Conservation (phyloP, 1,140 invertebrate species). For the Pararge aegeria region DNA sequence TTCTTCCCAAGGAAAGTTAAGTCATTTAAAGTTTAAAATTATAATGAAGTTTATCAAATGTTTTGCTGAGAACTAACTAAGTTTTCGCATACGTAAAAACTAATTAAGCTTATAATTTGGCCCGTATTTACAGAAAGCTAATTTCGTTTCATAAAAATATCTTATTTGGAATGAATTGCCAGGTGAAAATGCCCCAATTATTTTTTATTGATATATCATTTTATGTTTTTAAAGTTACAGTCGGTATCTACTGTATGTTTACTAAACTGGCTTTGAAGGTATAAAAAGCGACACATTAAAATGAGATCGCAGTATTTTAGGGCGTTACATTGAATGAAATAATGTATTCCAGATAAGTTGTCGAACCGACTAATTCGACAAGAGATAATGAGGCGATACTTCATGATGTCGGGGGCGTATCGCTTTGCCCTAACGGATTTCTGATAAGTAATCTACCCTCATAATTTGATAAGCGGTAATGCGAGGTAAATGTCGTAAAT, state of each 20-base stretch:
- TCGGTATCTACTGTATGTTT: not conserved
- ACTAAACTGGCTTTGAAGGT: not conserved
- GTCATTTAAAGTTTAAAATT: too few relatives aligned
- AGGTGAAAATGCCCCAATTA: too few relatives aligned
- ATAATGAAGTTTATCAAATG: too few relatives aligned
- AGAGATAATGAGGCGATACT: conserved; percentile 4
- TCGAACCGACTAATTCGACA: conserved; percentile 10
- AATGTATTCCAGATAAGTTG: conserved; percentile 28
- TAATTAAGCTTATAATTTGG: too few relatives aligned
- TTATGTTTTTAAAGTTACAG: too few relatives aligned
- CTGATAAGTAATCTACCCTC: not conserved
- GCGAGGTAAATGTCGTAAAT: not conserved
- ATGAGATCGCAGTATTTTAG: conserved; percentile 49
- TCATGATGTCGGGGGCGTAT: not conserved
- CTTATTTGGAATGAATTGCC: too few relatives aligned
- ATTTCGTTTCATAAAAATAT: too few relatives aligned
- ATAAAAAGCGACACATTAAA: conserved; percentile 56
- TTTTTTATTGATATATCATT: too few relatives aligned
- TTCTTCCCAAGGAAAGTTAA: too few relatives aligned
- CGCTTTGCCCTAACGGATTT: not conserved
- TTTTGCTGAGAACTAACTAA: too few relatives aligned
- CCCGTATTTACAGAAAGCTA: too few relatives aligned
- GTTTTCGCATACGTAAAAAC: too few relatives aligned
- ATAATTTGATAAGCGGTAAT: not conserved
- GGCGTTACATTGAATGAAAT: conserved; percentile 25